Evolutionary conservation across 2,797 vertebrate species (phyloP).

Genomic region (Intellagama lesueurii): DNA sequence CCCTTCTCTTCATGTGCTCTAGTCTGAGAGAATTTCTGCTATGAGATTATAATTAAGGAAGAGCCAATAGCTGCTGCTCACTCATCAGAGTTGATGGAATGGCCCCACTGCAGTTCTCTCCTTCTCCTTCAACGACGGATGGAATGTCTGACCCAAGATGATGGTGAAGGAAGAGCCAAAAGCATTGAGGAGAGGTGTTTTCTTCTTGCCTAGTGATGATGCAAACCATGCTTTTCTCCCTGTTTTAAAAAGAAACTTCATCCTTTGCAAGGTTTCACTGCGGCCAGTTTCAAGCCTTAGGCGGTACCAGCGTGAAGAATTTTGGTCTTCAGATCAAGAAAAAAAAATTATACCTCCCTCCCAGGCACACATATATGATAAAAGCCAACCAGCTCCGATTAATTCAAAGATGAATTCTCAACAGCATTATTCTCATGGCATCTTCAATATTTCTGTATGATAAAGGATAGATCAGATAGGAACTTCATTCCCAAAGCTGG

Average conservation of each 20-base stretch:
- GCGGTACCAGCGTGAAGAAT: constrained; percentile 55
- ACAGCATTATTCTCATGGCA: constrained; percentile 33
- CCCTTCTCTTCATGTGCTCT: too few relatives aligned
- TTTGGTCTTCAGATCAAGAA: constrained; percentile 55
- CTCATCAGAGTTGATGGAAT: background rate
- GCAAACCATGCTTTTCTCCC: constrained; percentile 9
- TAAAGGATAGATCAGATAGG: constrained; percentile 35
- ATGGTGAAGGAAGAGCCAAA: background rate
- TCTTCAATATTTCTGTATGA: constrained; percentile 46
- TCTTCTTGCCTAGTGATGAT: constrained; percentile 6
- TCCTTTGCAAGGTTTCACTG: constrained; percentile 8
- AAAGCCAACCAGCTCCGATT: constrained; percentile 50
- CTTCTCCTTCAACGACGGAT: background rate
- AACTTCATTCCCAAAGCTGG: constrained; percentile 22
- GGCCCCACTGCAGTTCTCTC: background rate
- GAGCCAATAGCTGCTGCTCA: background rate
- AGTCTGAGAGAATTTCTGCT: background rate
- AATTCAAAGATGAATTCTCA: constrained; percentile 57
- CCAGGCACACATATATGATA: constrained; percentile 47
- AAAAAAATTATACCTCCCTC: constrained; percentile 45
- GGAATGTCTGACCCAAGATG: background rate
- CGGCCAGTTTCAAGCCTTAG: constrained; percentile 20
- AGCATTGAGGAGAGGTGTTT: background rate
- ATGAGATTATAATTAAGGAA: background rate
- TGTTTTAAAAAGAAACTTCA: constrained; percentile 12